phyloP scores from a whole-genome alignment of 1,140 invertebrate genomes.

The Eubasilissa regina region DNA sequence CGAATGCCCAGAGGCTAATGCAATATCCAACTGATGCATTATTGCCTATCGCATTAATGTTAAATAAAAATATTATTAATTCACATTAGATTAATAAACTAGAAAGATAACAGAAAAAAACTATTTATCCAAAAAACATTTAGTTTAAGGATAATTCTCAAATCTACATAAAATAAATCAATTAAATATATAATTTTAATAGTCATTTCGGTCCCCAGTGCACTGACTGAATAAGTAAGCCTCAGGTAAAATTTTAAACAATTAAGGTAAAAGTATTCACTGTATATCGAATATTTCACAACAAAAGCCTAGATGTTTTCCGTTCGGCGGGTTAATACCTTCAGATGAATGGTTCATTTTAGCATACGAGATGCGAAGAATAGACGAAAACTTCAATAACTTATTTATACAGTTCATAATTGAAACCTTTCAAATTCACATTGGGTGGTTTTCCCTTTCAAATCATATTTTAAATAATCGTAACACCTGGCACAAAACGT shows the following conservation, averaged over 20 bases:
- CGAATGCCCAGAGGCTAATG: too few relatives aligned
- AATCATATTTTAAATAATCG: constrained; percentile 4
- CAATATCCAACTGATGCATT: too few relatives aligned
- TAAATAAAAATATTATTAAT: too few relatives aligned
- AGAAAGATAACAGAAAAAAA: too few relatives aligned
- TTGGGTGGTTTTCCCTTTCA: constrained; percentile 21
- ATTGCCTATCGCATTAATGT: too few relatives aligned
- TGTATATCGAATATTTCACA: not conserved
- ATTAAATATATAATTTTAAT: constrained; percentile 9
- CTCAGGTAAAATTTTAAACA: constrained; percentile 10
- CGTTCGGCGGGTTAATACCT: constrained; percentile 4
- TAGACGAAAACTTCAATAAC: constrained; percentile 17
- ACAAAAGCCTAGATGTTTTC: constrained; percentile 12
- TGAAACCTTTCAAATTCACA: constrained; percentile 15
- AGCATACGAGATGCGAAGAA: not conserved
- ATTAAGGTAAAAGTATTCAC: not conserved
- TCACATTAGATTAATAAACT: too few relatives aligned
- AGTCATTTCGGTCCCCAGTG: not conserved
- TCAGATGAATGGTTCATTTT: constrained; percentile 10
- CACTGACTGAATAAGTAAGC: not conserved
- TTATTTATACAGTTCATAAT: constrained; percentile 10
- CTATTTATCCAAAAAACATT: too few relatives aligned
- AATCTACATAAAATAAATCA: too few relatives aligned
- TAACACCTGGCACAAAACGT: constrained; percentile 9
- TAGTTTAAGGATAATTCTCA: too few relatives aligned